These are phyloP conservation scores for Thaumetopoea pityocampa DNA, from an alignment of 1,140 invertebrate species.

Conservation along the genomic window DNA sequence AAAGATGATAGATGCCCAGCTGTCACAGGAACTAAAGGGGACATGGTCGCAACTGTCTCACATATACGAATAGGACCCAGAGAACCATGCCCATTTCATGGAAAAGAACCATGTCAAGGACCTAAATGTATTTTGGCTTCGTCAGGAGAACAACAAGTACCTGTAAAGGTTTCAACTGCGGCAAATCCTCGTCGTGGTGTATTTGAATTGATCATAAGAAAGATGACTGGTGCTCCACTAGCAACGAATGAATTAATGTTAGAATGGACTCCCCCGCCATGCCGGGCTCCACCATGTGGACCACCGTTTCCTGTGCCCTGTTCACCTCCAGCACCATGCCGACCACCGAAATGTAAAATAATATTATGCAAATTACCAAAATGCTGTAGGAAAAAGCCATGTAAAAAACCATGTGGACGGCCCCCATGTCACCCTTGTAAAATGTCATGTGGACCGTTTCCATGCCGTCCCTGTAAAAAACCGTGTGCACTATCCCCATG, in stretches of 20 bases:
- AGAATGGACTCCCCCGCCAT: conserved; percentile 62
- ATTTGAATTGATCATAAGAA: conserved; percentile 60
- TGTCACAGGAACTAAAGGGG: conserved; percentile 30
- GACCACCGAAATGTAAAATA: conserved; percentile 46
- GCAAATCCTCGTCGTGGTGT: conserved; percentile 61
- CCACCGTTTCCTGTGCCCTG: conserved; percentile 30
- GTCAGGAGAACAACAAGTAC: conserved; percentile 37
- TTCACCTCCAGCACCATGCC: conserved; percentile 23
- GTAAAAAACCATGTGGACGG: too few relatives aligned
- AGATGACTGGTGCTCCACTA: conserved; percentile 54
- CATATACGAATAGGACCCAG: conserved; percentile 53
- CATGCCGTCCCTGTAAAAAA: conserved; percentile 4
- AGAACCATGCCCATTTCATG: conserved; percentile 48
- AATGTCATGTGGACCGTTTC: conserved; percentile 5
- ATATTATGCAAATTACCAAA: too few relatives aligned
- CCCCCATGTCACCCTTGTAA: too few relatives aligned
- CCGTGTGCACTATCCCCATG: conserved; percentile 6
- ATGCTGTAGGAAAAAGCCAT: too few relatives aligned
- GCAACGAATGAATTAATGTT: conserved; percentile 63
- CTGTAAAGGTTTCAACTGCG: conserved; percentile 49
- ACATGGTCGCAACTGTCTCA: conserved; percentile 52
- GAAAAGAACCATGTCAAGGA: conserved; percentile 48
- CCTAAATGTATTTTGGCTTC: conserved; percentile 46
- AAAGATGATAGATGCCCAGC: conserved; percentile 46
- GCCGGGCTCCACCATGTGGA: conserved; percentile 33